Percentiles rank a stretch among this genome's conserved stretches.
These are phyloP conservation scores for Morinoia aosen DNA, from an alignment of 2,888 invertebrate genomes.

Conservation along the genomic window DNA sequence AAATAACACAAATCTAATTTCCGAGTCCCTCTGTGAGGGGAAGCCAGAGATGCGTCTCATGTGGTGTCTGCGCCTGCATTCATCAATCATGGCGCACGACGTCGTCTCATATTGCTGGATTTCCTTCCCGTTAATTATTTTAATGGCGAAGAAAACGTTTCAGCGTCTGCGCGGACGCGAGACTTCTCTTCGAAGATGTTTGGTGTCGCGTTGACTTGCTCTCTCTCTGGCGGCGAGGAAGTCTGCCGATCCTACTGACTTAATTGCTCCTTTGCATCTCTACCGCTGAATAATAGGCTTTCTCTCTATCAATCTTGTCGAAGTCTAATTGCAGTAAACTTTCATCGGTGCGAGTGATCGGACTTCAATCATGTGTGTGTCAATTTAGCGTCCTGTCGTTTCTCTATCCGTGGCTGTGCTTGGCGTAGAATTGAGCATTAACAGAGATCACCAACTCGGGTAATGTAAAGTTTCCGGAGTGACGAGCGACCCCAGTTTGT, in stretches of 20 bases:
- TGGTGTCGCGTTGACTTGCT: neutral
- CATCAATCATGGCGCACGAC: neutral
- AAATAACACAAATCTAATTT: no score
- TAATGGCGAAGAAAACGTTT: neutral
- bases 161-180: neutral
- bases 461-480: neutral
- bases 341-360: neutral
- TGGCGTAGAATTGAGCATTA: no score
- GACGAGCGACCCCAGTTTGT: neutral
- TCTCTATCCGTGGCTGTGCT: no score
- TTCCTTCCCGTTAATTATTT: neutral
- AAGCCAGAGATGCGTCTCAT: neutral
- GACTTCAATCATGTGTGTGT: neutral
- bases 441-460: no score
- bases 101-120: neutral
- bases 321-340: slow-evolving; percentile 3
- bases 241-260: neutral
- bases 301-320: neutral
- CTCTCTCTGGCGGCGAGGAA: neutral
- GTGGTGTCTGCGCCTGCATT: neutral
- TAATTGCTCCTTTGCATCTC: neutral
- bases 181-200: neutral
- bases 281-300: neutral
- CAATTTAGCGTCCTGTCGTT: neutral
- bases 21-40: neutral